Conservation (phyloP, 2,888 invertebrate genomes). For the Pyrocoelia pectoralis region DNA sequence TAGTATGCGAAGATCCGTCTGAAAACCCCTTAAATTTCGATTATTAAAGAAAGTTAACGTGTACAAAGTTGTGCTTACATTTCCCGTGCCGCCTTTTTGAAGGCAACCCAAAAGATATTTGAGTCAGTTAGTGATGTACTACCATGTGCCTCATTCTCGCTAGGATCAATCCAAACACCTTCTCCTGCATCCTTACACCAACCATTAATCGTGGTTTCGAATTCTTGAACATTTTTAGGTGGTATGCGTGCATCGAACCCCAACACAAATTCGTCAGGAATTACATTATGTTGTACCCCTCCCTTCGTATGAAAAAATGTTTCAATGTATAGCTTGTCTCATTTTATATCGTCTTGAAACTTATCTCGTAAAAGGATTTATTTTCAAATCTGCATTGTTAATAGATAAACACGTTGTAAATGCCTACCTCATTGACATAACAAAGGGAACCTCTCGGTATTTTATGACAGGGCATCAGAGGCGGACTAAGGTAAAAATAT, state of each 20-base stretch:
- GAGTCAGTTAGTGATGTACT: conserved; percentile 61
- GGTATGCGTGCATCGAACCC: conserved; percentile 79
- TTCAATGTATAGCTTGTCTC: no score
- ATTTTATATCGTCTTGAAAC: no score
- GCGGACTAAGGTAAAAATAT: no score
- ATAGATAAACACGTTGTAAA: no score
- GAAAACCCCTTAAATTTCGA: not conserved
- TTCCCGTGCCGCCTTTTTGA: conserved; percentile 62
- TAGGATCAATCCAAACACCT: conserved; percentile 63
- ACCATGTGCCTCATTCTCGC: conserved; percentile 62
- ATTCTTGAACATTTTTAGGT: conserved; percentile 67
- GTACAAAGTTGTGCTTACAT: conserved; percentile 56
- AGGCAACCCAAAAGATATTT: conserved; percentile 69
- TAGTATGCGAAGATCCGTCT: not conserved
- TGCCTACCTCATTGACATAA: no score
- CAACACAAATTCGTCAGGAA: conserved; percentile 81
- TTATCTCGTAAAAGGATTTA: no score
- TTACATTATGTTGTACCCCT: conserved; percentile 90
- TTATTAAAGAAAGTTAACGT: not conserved
- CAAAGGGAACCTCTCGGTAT: no score
- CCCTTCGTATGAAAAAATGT: no score
- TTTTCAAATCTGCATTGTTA: no score
- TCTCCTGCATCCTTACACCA: conserved; percentile 68
- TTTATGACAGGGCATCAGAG: no score
- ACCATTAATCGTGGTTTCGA: conserved; percentile 61